Conservation (phyloP, 2,888 invertebrate species). For the Monoplex corrugatus region DNA sequence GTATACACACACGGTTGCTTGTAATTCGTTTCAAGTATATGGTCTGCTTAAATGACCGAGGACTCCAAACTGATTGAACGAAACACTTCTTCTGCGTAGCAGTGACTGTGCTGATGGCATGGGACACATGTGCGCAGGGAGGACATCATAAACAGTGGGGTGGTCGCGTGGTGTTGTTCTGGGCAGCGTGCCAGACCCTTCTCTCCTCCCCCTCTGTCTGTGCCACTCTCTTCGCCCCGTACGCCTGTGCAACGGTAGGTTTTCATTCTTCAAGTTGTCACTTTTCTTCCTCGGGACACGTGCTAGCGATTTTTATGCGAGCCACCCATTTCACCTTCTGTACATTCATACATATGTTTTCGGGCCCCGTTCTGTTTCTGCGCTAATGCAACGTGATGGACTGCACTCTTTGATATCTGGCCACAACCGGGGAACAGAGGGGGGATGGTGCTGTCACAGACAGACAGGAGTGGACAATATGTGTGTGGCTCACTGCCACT, state of each 20-base stretch:
- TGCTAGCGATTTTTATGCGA: not conserved
- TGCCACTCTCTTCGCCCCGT: slow-evolving; percentile 3
- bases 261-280: slow-evolving; percentile 25
- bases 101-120: not conserved
- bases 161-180: slow-evolving; percentile 9
- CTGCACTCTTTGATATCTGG: slow-evolving; percentile 16
- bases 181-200: not conserved
- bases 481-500: no score
- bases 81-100: not conserved
- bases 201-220: not conserved
- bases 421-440: not conserved
- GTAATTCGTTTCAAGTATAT: no score
- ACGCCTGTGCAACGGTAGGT: no score
- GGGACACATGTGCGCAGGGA: not conserved
- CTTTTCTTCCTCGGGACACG: not conserved
- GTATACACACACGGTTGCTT: no score
- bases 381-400: not conserved
- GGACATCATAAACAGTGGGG: slow-evolving; percentile 11
- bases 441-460: no score
- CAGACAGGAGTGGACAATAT: no score
- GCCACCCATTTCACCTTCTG: not conserved
- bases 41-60: no score
- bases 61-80: not conserved
- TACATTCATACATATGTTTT: not conserved
- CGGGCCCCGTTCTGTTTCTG: not conserved